Base-by-base conservation (phyloP, 2,113 vertebrate species). In the Fregetta grallaria region DNA sequence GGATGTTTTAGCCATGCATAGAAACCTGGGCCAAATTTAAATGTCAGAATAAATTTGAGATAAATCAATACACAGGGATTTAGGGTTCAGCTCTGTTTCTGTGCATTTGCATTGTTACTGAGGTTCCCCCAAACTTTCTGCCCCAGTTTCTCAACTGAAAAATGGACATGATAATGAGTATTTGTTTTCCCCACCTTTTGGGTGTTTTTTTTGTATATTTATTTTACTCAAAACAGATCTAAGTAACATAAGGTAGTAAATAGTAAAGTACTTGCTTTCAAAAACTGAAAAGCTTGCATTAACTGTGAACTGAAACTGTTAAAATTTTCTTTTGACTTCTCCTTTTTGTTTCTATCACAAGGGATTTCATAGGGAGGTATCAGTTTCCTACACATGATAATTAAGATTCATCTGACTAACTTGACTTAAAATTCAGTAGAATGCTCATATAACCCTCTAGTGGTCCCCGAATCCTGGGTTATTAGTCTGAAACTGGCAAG, bases 401-500 rank as follows among this genome's bases (percentile, higher is more conserved):
- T 97, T 97, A 97, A 92, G 90, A 96, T 95, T 94, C 85, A 71
- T 94, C 77, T 88, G 86, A 96, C 90, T 90, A 94, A 74, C 55
- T 38, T 90, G 85, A 90, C 83, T 97, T 94, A 94, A 96, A 97
- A 96, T 97, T 94, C 91, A 88, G 78, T 74, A 88, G 84, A 91
- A 92, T 87, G 85, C 81, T 95, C 78, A 92, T 77, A 91, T 82
- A 96, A 92, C 89, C 94, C 86, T 95, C 88, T 81, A 96, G 92
- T 56, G 0, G 49, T 90, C 67, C 78, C 44, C 62, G 92, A 91
- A 93, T 84, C 78, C 68, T 92, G 40, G 56, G 34, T 92, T 96
- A 93, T 95, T 97, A 94, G 91, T 81, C 82, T 95, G 82, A 81
- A 91, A 88, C 71, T 84, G 77, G 92, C 92, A 94, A 95, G 53